Percentiles rank a stretch among this genome's conserved stretches.
Conservation (phyloP, 2,888 invertebrate genomes). For the Drosophila infuscata region DNA sequence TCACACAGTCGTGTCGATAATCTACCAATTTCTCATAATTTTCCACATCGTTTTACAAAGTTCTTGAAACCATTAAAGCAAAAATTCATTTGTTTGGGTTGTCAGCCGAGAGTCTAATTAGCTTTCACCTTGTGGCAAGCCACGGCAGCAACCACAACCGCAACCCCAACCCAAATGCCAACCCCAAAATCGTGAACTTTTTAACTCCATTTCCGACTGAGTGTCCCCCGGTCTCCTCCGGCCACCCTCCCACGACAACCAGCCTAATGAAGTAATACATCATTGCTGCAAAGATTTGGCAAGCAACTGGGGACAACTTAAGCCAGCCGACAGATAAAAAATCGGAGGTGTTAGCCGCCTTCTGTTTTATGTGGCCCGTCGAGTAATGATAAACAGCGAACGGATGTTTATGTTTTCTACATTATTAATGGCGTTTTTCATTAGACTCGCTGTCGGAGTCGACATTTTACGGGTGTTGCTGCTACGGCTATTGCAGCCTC, state of each 20-base stretch:
- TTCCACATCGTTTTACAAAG: background rate
- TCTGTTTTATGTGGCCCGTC: slow-evolving; percentile 62
- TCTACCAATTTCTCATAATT: background rate
- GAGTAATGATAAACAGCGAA: slow-evolving; percentile 75
- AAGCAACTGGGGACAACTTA: slow-evolving; percentile 29
- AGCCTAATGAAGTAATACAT: slow-evolving; percentile 62
- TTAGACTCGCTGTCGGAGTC: slow-evolving; percentile 68
- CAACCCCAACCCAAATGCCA: slow-evolving; percentile 2
- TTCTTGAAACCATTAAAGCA: slow-evolving; percentile 19
- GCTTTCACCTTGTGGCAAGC: slow-evolving; percentile 73
- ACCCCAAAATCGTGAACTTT: slow-evolving; percentile 34
- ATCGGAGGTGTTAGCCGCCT: slow-evolving; percentile 43
- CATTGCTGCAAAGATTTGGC: slow-evolving; percentile 68
- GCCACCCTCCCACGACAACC: background rate
- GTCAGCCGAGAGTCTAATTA: slow-evolving; percentile 69
- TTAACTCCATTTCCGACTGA: slow-evolving; percentile 51
- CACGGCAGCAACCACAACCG: slow-evolving; percentile 36
- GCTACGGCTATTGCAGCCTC: background rate
- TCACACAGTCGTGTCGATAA: background rate
- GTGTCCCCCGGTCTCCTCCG: background rate
- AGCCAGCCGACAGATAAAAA: slow-evolving; percentile 44
- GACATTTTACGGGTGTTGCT: slow-evolving; percentile 48
- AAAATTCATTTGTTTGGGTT: slow-evolving; percentile 53
- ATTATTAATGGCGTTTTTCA: slow-evolving; percentile 81
- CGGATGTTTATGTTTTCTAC: slow-evolving; percentile 78